Percentiles rank a stretch among this genome's conserved stretches.
Evolutionary conservation across 2,113 vertebrate species (phyloP).

Genomic region (Seriola rivoliana): DNA sequence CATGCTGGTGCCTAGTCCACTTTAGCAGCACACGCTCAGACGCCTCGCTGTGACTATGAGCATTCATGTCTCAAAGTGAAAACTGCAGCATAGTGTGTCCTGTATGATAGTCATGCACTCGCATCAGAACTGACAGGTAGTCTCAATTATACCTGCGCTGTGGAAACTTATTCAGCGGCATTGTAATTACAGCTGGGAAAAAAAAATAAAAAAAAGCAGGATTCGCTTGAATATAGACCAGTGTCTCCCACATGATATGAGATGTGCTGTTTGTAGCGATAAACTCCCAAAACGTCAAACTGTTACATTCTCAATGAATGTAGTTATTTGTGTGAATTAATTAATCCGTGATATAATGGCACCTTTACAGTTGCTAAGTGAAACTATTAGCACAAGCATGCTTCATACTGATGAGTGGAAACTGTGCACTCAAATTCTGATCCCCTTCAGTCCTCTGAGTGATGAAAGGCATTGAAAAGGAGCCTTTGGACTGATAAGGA

Average conservation of each 20-base stretch:
- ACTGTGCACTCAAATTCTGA: not conserved
- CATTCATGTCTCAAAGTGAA: conserved; percentile 46
- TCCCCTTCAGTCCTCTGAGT: conserved; percentile 3
- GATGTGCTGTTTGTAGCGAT: conserved; percentile 36
- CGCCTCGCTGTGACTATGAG: conserved; percentile 45
- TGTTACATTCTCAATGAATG: not conserved
- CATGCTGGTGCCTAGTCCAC: conserved; percentile 5
- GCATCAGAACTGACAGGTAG: conserved; percentile 43
- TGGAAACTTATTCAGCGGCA: conserved; percentile 25
- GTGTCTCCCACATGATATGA: conserved; percentile 1
- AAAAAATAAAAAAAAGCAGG: conserved; percentile 11
- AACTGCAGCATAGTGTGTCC: conserved; percentile 41
- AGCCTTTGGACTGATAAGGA: conserved; percentile 36
- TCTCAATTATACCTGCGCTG: conserved; percentile 44
- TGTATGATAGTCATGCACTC: conserved; percentile 43
- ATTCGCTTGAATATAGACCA: conserved; percentile 7
- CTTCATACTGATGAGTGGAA: conserved; percentile 1
- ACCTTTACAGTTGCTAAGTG: not conserved
- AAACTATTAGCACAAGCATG: not conserved
- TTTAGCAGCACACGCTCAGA: not conserved
- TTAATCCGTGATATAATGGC: not conserved
- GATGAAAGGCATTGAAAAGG: conserved; percentile 20
- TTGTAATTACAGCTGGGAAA: conserved; percentile 32
- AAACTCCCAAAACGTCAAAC: conserved; percentile 9
- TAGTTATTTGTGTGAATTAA: conserved; percentile 27